Conservation (phyloP, 2,113 vertebrate genomes). For the Apaloderma vittatum region DNA sequence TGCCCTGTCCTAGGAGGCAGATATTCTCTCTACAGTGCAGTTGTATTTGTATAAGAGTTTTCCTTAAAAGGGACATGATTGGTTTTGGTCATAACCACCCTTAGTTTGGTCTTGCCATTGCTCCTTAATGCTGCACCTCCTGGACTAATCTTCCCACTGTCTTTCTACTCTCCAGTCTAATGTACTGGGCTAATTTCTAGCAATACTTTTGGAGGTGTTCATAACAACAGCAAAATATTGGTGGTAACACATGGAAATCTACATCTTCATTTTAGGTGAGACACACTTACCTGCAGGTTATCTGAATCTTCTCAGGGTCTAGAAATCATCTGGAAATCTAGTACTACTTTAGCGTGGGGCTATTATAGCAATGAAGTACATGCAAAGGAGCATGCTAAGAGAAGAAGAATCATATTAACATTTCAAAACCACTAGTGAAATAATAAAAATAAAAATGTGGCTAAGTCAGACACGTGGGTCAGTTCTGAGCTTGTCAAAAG, state of each 20-base stretch:
- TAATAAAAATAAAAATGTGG: neutral
- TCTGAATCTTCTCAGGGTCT: neutral
- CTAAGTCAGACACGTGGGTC: neutral
- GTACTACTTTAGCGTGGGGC: neutral
- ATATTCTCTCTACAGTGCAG: neutral
- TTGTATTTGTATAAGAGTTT: neutral
- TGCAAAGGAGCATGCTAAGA: neutral
- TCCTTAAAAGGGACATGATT: neutral
- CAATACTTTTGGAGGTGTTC: neutral
- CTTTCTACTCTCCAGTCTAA: neutral
- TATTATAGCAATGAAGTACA: neutral
- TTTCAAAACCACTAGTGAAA: neutral
- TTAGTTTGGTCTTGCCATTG: neutral
- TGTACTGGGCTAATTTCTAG: neutral
- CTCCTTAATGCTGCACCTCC: neutral
- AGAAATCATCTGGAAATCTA: neutral
- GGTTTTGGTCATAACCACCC: neutral
- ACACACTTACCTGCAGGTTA: neutral
- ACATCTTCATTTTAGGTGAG: neutral
- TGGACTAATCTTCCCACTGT: neutral
- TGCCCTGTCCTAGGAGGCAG: neutral
- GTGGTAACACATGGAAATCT: neutral
- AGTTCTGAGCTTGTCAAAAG: neutral
- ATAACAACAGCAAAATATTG: neutral
- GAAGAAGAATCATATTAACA: neutral